These are phyloP conservation scores for Callimorpha dominula DNA, from an alignment of 2,888 invertebrate genomes.

Conservation along the genomic window DNA sequence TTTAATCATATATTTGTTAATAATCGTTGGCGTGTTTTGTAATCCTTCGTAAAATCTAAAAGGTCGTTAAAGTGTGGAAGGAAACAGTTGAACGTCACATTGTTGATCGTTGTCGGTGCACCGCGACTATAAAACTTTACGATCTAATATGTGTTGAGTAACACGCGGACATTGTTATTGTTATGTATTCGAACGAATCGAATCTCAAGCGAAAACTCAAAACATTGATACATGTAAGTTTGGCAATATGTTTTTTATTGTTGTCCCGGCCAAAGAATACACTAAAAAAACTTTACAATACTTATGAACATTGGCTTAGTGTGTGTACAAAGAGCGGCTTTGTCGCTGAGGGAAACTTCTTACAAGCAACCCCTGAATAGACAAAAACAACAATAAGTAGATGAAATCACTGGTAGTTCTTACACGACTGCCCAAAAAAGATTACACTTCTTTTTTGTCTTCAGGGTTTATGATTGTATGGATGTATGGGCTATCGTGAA, in stretches of 20 bases:
- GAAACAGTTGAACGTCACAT: constrained; percentile 1
- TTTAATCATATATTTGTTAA: neutral
- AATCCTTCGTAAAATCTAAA: neutral
- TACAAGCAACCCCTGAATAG: neutral
- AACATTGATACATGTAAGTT: neutral
- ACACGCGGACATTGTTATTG: constrained; percentile 35
- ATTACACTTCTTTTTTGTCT: too few species aligned
- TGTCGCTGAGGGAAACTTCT: neutral
- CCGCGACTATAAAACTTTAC: constrained; percentile 33
- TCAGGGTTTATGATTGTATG: too few species aligned
- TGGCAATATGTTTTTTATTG: neutral
- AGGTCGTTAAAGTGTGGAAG: neutral
- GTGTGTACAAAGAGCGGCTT: neutral
- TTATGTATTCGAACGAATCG: constrained; percentile 26
- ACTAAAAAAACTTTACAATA: neutral
- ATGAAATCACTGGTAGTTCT: too few species aligned
- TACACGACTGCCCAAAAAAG: too few species aligned
- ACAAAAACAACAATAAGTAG: too few species aligned
- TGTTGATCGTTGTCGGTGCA: neutral
- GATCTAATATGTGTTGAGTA: constrained; percentile 29
- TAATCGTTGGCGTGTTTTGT: neutral
- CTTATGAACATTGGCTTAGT: neutral
- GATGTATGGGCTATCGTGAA: too few species aligned
- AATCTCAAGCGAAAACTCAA: constrained; percentile 12
- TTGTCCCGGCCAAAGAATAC: neutral